Conservation (phyloP, 2,113 vertebrate genomes). For the Labrus mixtus region DNA sequence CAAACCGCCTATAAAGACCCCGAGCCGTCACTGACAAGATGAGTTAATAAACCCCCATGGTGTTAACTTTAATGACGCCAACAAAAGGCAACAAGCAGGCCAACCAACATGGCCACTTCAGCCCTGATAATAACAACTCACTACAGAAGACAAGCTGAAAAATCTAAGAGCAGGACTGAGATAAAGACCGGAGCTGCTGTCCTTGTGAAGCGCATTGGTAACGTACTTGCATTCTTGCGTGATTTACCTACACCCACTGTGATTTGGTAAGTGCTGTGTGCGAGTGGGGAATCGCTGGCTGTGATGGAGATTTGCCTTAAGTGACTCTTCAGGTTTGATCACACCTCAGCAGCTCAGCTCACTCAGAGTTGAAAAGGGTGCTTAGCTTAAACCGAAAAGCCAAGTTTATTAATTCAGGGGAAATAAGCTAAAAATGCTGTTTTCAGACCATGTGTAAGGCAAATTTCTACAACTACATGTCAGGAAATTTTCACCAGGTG, state of each 20-base stretch:
- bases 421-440: not conserved
- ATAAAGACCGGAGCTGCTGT: not conserved
- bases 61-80: conserved; percentile 56
- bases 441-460: too few species aligned
- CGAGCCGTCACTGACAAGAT: conserved; percentile 40
- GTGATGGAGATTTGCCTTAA: not conserved
- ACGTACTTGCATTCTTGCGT: conserved; percentile 21
- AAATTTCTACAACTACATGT: not conserved
- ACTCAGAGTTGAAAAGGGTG: not conserved
- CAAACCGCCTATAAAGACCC: conserved; percentile 33
- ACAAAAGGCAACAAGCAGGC: conserved; percentile 33
- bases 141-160: conserved; percentile 16
- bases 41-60: conserved; percentile 68
- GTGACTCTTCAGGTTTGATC: conserved; percentile 36
- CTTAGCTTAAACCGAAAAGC: not conserved
- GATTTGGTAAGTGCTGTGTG: conserved; percentile 12
- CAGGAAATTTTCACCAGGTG: too few species aligned
- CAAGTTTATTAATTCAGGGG: not conserved
- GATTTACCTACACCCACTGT: conserved; percentile 32
- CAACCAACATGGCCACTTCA: conserved; percentile 42
- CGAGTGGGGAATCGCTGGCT: not conserved
- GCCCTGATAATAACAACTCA: conserved; percentile 11
- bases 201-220: conserved; percentile 25
- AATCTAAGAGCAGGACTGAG: not conserved
- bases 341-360: conserved; percentile 23